Conservation (phyloP, 2,113 vertebrate genomes). For the Stegostoma tigrinum region DNA sequence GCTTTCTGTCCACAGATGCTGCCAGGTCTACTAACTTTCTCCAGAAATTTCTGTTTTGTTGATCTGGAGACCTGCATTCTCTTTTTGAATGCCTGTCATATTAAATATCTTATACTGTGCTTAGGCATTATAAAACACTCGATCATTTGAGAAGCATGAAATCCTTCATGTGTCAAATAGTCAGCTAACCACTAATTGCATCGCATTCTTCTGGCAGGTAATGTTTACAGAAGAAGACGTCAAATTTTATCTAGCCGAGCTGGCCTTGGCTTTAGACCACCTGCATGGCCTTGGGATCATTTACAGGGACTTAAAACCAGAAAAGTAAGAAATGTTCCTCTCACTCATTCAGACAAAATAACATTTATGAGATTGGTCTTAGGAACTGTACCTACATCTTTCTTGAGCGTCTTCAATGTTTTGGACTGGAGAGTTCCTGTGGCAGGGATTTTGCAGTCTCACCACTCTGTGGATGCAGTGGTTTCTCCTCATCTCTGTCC, state of each 20-base stretch:
- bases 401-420: too few species aligned
- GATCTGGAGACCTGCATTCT: not conserved
- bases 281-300: constrained; percentile 77
- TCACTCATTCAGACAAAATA: not conserved
- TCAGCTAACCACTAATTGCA: not conserved
- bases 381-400: too few species aligned
- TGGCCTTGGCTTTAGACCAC: constrained; percentile 74
- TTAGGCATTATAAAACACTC: not conserved
- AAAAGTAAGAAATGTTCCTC: constrained; percentile 60
- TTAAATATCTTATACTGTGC: not conserved
- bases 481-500: too few species aligned
- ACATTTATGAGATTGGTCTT: not conserved
- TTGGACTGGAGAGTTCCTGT: too few species aligned
- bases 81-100: not conserved
- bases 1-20: too few species aligned
- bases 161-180: not conserved
- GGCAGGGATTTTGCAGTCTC: too few species aligned
- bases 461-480: too few species aligned
- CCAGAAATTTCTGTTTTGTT: not conserved
- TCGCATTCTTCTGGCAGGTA: constrained; percentile 52
- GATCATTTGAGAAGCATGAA: not conserved
- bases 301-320: constrained; percentile 79
- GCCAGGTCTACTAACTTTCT: too few species aligned
- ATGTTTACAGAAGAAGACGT: constrained; percentile 86
- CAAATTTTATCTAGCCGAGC: constrained; percentile 78